Base-by-base conservation (phyloP, 1,140 invertebrate species). In the Drosophila murphyi region DNA sequence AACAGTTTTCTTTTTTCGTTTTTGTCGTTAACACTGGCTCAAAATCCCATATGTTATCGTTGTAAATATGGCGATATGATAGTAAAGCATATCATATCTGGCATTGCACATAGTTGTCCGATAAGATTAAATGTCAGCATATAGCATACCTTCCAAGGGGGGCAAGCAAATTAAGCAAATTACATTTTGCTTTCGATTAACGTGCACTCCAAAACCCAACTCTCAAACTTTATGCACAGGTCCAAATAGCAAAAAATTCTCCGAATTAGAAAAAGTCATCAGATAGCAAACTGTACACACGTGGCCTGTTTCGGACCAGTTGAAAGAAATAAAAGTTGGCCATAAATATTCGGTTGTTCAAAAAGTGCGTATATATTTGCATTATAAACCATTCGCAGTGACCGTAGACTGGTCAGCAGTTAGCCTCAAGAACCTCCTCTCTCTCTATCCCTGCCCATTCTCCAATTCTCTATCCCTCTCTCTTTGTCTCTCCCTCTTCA, bases 281-380 rank as follows among this genome's bases (percentile, higher is more conserved):
- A 41, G 35, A 37, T 20, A n/a, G 32, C 12, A 12, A 64, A 37
- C 20, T 20, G 20, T 77, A 51, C 45, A 67, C 37, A 65, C 59
- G 60, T 69, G 41, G 63, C 63, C 47, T 20, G 50, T 57, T 37
- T 8, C 5, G 10, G 29, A 28, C 39, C 32, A 45, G 54, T 35
- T 60, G 8, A 35, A 35, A 29, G n/a, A 34, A 35, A 12, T 41
- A 34, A 56, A 78, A 81, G 70, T 70, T 52, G 61, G 54, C 72
- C 80, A 77, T 87, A 87, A 87, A 87, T 79, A 82, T 78, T 72
- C 35, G 52, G 54, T 31, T 56, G 62, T 47, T 56, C 37, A 77
- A 78, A 77, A 82, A 80, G 69, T 81, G 83, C 70, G 77, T 89
- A 85, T 88, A 88, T 73, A 88, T 88, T 88, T 88, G 85, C 83